Evolutionary conservation across 2,113 vertebrate genomes (phyloP).

Genomic region (Bos taurus): ARS-UCD2.0 NC_037339.1:76236501-76237000

Average conservation of each 20-base stretch:
- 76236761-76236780: no score
- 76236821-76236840: background rate
- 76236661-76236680: background rate
- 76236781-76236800: no score
- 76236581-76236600: background rate
- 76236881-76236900: background rate
- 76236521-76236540: background rate
- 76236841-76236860: background rate
- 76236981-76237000: background rate
- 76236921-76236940: background rate
- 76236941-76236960: background rate
- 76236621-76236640: background rate
- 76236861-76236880: background rate
- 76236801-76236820: no score
- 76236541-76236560: background rate
- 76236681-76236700: background rate
- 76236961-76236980: background rate
- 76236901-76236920: background rate
- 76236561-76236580: background rate
- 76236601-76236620: background rate
- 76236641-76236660: background rate
- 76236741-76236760: no score
- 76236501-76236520: background rate
- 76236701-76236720: background rate
- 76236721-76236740: no score